Conservation (phyloP, 2,797 vertebrate genomes). For the Parauchenoglanis ngamensis region DNA sequence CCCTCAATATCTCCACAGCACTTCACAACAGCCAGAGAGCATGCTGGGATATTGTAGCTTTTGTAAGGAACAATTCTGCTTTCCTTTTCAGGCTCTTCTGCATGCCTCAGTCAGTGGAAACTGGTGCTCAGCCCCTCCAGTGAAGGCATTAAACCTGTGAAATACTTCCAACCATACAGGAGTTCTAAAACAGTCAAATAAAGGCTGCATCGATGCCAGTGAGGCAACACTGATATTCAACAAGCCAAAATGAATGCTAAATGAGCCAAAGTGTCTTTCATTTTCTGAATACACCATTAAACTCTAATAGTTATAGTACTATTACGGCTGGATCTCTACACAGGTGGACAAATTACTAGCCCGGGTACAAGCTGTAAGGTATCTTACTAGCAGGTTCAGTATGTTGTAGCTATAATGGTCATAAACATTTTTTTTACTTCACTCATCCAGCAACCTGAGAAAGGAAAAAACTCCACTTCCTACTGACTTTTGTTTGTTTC, state of each 20-base stretch:
- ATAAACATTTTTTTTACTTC: not conserved
- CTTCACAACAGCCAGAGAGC: slow-evolving; percentile 58
- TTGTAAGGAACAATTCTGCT: slow-evolving; percentile 50
- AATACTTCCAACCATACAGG: slow-evolving; percentile 53
- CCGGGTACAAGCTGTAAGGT: not conserved
- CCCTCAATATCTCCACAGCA: slow-evolving; percentile 49
- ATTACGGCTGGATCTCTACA: not conserved
- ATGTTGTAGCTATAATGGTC: not conserved
- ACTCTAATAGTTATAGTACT: not conserved
- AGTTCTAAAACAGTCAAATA: slow-evolving; percentile 48
- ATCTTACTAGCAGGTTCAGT: not conserved
- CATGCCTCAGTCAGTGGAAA: slow-evolving; percentile 54
- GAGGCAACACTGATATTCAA: slow-evolving; percentile 21
- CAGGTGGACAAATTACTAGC: slow-evolving; percentile 13
- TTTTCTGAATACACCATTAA: slow-evolving; percentile 19
- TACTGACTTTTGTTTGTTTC: slow-evolving; percentile 5
- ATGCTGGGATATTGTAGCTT: slow-evolving; percentile 62
- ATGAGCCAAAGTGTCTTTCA: slow-evolving; percentile 18
- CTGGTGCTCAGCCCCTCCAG: slow-evolving; percentile 50
- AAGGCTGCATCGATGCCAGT: slow-evolving; percentile 16
- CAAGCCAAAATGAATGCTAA: not conserved
- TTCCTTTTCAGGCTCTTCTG: slow-evolving; percentile 49
- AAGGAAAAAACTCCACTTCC: not conserved
- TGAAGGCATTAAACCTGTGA: slow-evolving; percentile 69
- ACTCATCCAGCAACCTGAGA: not conserved